These are phyloP conservation scores for Camponotus fellah DNA, from an alignment of 2,888 invertebrate genomes.

Conservation along the genomic window DNA sequence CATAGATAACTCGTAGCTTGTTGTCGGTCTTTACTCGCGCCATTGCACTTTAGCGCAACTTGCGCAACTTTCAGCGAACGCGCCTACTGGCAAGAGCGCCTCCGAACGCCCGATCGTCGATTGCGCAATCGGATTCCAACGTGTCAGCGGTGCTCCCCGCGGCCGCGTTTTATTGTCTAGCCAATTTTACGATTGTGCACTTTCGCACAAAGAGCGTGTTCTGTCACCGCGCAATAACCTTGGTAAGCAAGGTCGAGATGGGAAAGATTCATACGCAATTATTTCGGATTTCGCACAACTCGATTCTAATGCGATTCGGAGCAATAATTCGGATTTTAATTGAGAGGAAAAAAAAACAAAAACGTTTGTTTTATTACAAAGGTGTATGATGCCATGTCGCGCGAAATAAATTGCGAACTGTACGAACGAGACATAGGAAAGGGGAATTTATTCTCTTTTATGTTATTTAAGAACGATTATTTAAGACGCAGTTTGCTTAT, in stretches of 20 bases:
- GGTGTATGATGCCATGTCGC: background rate
- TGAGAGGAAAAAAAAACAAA: background rate
- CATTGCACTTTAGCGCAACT: conserved; percentile 19
- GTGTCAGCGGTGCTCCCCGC: background rate
- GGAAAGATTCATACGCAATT: background rate
- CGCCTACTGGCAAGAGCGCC: conserved; percentile 15
- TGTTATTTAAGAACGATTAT: background rate
- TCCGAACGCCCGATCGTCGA: conserved; percentile 21
- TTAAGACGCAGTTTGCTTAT: background rate
- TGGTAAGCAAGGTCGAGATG: conserved; percentile 10
- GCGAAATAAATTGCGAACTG: background rate
- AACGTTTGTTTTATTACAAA: background rate
- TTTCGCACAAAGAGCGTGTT: background rate
- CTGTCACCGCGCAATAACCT: background rate
- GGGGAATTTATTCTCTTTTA: background rate
- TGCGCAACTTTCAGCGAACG: conserved; percentile 25
- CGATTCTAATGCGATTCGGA: background rate
- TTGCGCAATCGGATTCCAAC: conserved; percentile 38
- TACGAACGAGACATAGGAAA: background rate
- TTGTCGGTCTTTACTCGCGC: background rate
- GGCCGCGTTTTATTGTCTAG: background rate
- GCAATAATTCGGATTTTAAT: background rate
- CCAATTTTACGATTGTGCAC: conserved; percentile 9
- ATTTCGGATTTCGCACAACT: conserved; percentile 3
- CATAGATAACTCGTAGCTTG: background rate